Conservation (phyloP, 2,797 vertebrate genomes). For the Ambastaia sidthimunki region DNA sequence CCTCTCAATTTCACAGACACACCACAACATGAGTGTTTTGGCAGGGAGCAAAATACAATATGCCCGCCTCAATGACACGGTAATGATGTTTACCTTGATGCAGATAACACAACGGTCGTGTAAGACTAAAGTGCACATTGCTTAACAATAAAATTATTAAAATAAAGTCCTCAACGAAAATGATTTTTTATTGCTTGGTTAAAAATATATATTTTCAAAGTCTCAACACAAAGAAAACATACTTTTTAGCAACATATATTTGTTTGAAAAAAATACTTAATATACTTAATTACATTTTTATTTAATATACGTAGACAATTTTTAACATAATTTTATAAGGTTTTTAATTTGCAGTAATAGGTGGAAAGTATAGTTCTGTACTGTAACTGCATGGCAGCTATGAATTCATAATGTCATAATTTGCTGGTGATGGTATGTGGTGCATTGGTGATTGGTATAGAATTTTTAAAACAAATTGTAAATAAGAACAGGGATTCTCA, state of each 20-base stretch:
- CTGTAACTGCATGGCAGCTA: not conserved
- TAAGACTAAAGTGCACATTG: not conserved
- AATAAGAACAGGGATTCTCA: not conserved
- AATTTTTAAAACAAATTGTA: not conserved
- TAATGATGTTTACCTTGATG: conserved; percentile 26
- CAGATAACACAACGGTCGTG: conserved; percentile 3
- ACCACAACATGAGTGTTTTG: conserved; percentile 16
- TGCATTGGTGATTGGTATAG: no score
- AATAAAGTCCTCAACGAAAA: not conserved
- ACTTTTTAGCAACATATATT: not conserved
- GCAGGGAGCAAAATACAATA: conserved; percentile 36
- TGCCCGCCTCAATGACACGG: conserved; percentile 21
- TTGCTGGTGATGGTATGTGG: no score
- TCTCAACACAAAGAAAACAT: not conserved
- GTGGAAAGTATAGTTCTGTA: not conserved
- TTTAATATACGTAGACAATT: not conserved
- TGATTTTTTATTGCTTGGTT: no score
- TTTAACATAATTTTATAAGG: not conserved
- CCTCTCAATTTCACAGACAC: conserved; percentile 24
- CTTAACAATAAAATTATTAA: not conserved
- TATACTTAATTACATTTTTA: not conserved
- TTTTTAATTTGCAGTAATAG: not conserved
- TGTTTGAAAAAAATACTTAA: not conserved
- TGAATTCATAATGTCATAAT: no score
- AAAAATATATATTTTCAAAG: not conserved